Base-by-base conservation (phyloP, 2,888 invertebrate species). In the Drosophila algonquin region DNA sequence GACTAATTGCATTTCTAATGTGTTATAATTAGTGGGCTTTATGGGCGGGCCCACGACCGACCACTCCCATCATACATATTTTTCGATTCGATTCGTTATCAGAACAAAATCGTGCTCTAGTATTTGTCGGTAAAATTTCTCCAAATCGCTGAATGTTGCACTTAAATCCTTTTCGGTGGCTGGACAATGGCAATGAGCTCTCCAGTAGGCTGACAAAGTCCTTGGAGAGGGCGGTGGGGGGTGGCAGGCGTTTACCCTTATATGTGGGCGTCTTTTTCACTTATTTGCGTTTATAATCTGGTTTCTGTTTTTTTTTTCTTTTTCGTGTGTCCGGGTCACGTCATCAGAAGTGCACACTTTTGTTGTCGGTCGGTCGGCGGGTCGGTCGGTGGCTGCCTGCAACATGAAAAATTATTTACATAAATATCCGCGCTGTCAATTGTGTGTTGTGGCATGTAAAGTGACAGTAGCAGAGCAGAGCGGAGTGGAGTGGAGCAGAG, bases 371-470 rank as follows among this genome's bases (percentile, higher is more conserved):
- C 57, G 52, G 48, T 76, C 56, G 30, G 30, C 7, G 8, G 30
- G 30, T 27, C 8, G 7, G 8, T 30, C 62, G 62, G 53, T 78
- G 62, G 48, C 52, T 76, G 62, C 27, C 64, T 60, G 76, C 71
- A 64, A 79, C 87, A 84, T 85, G 87, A 82, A 82, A 87, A 87
- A 82, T 82, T 82, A 82, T 82, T 82, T 82, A 82, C 82, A 82
- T 82, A 82, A 82, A 82, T 82, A 82, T 82, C 77, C 87, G 85
- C 82, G 87, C 82, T 87, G 82, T 82, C 82, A 82, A 82, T 82
- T 82, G 82, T 84, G 86, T 86, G 88, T 84, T 83, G 86, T 87
- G 84, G 86, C 84, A 84, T 87, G 84, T 87, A 88, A 82, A 86
- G 83, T 84, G 84, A 84, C 88, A 88, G 81, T 79, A 83, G 84